Evolutionary conservation across 2,797 vertebrate species (phyloP), one percentile per base, ranked within the genome.

Genomic region (Thaleichthys pacificus): DNA sequence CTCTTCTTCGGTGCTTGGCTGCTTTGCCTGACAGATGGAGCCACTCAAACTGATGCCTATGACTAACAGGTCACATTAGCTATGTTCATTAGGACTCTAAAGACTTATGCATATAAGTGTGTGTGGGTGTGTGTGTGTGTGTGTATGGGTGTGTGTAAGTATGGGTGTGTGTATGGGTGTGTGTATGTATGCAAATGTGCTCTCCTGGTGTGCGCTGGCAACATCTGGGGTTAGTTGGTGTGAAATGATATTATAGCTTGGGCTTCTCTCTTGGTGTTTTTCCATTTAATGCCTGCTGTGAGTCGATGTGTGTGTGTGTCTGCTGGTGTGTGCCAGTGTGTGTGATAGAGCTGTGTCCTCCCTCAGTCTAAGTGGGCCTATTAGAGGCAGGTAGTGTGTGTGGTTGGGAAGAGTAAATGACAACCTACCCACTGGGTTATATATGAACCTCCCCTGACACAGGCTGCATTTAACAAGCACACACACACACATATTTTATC

Each of bases 391-490:
- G 75, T 74, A 71, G 32, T 32, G 62, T 69, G 67, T 66, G 61
- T 78, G 70, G 72, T 61, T 19, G 14, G 2, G 24, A 17, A 17
- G 38, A n/a, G 51, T 38, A 77, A 80, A 75, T 79, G 75, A 78
- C 62, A 78, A 77, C 64, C 64, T 35, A 60, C 66, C 78, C 73
- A 32, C 47, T 70, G 66, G 38, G 38, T 84, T 86, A 84, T 87
- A 87, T 87, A 84, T 87, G 80, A 88, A 66, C 72, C 72, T 64
- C 57, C 66, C 60, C 54, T 74, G 51, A 81, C 77, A 73, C 82
- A 84, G 74, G 81, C 74, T 73, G 64, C 80, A 71, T 79, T 79
- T 79, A 75, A 70, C 74, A 68, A 54, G 60, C 30, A n/a, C 30
- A 62, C 17, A 22, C 8, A 62, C 26, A 42, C 38, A 42, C 69